These are phyloP conservation scores for Tachystola acroxantha DNA, from an alignment of 2,888 invertebrate species.

Conservation along the genomic window DNA sequence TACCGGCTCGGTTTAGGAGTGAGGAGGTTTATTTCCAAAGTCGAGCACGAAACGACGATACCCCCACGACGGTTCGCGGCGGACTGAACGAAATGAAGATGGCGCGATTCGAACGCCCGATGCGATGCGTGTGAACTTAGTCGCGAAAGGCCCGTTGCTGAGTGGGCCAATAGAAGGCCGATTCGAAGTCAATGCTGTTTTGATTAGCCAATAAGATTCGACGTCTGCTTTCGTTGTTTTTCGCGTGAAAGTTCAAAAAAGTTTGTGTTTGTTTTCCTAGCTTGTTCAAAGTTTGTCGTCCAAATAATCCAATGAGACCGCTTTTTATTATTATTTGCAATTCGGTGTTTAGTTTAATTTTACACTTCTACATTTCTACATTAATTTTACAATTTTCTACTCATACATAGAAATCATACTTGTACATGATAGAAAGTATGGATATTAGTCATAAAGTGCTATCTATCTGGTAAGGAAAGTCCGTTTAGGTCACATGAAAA, in stretches of 20 bases:
- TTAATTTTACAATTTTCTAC: too few species aligned
- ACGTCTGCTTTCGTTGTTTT: conserved; percentile 27
- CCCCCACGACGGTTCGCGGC: conserved; percentile 64
- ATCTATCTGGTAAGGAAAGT: too few species aligned
- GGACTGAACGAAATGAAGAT: conserved; percentile 66
- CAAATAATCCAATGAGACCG: too few species aligned
- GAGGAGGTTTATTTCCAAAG: conserved; percentile 32
- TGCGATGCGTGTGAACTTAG: conserved; percentile 58
- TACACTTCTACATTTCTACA: too few species aligned
- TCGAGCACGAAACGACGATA: conserved; percentile 34
- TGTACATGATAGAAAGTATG: too few species aligned
- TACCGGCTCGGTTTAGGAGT: conserved; percentile 45
- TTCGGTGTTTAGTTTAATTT: too few species aligned
- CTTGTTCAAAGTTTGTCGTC: too few species aligned
- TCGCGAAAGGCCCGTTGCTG: conserved; percentile 39
- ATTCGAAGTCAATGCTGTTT: too few species aligned
- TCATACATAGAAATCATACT: too few species aligned
- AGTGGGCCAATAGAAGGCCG: conserved; percentile 37
- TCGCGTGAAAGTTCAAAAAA: conserved; percentile 62
- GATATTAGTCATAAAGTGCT: too few species aligned
- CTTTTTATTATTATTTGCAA: too few species aligned
- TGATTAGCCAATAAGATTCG: conserved; percentile 34
- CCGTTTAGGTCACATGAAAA: too few species aligned
- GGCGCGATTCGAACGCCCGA: conserved; percentile 47
- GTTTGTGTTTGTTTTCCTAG: conserved; percentile 33